Percentiles rank a stretch among this genome's conserved stretches.
These are phyloP conservation scores for Leptopilina boulardi DNA, from an alignment of 1,140 invertebrate species.

Conservation along the genomic window DNA sequence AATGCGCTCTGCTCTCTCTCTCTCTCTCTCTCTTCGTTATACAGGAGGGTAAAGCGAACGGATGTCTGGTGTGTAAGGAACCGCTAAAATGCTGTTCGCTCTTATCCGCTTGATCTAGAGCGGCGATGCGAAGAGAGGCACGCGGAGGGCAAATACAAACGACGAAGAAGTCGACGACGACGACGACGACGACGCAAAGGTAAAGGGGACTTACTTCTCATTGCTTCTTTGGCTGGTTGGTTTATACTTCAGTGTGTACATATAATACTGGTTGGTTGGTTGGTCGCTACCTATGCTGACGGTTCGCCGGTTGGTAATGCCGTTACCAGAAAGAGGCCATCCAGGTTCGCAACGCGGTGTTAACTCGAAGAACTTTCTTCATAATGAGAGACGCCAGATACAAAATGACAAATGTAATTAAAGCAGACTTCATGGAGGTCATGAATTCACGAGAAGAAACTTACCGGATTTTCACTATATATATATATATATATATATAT, in stretches of 20 bases:
- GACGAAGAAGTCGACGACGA: slow-evolving; percentile 42
- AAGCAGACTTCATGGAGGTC: slow-evolving; percentile 64
- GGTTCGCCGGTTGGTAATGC: slow-evolving; percentile 61
- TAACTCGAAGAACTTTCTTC: slow-evolving; percentile 70
- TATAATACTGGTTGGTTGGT: slow-evolving; percentile 41
- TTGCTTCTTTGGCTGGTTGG: slow-evolving; percentile 47
- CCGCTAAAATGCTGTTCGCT: slow-evolving; percentile 77
- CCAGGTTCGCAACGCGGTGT: slow-evolving; percentile 66
- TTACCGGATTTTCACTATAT: slow-evolving; percentile 62
- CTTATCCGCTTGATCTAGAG: slow-evolving; percentile 76
- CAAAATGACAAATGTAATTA: slow-evolving; percentile 74
- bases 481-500: slow-evolving; percentile 45
- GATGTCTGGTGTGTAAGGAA: slow-evolving; percentile 78
- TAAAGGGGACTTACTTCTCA: slow-evolving; percentile 58
- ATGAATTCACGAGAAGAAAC: slow-evolving; percentile 54
- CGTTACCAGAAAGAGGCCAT: slow-evolving; percentile 73
- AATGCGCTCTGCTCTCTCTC: slow-evolving; percentile 62
- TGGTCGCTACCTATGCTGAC: slow-evolving; percentile 60
- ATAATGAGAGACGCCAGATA: slow-evolving; percentile 71
- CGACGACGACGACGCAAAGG: slow-evolving; percentile 46
- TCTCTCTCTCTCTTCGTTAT: too few relatives aligned
- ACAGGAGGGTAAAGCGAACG: slow-evolving; percentile 69
- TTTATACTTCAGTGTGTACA: slow-evolving; percentile 50
- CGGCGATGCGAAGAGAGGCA: slow-evolving; percentile 76
- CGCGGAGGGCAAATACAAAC: slow-evolving; percentile 69